Conservation (phyloP, 2,113 vertebrate species). For the Labrus mixtus region DNA sequence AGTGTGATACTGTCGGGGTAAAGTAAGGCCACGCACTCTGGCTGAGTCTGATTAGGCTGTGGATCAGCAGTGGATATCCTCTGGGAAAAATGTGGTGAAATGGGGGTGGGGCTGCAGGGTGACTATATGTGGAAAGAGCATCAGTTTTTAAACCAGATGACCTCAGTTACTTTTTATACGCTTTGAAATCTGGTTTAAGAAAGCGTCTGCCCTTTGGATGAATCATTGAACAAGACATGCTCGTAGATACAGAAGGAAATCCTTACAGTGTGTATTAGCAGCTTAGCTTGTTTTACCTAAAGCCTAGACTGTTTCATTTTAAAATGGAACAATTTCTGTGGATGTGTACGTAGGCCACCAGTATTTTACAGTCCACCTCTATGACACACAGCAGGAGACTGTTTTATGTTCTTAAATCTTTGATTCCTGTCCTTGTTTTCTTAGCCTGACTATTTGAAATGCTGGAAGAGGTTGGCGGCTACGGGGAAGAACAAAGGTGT, state of each 20-base stretch:
- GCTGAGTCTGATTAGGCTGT: conserved; percentile 44
- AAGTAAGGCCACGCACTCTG: conserved; percentile 36
- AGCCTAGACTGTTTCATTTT: not conserved
- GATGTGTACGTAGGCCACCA: not conserved
- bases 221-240: not conserved
- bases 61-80: conserved; percentile 45
- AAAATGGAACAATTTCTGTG: not conserved
- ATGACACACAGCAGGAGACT: not conserved
- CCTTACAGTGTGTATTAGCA: not conserved
- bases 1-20: conserved; percentile 17
- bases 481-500: too few relatives aligned
- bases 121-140: conserved; percentile 1
- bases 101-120: not conserved
- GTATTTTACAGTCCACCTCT: not conserved
- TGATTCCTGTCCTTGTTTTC: not conserved
- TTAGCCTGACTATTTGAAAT: not conserved
- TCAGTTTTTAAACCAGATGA: conserved; percentile 21
- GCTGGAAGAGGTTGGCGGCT: too few relatives aligned
- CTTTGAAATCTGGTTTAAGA: conserved; percentile 11
- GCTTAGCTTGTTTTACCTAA: not conserved
- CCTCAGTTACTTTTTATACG: conserved; percentile 1
- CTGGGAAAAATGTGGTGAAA: conserved; percentile 19
- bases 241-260: not conserved
- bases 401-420: not conserved
- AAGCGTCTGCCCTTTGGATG: not conserved